These are phyloP conservation scores for Micronycteris hirsuta DNA, from an alignment of 2,113 vertebrate species.

Conservation along the genomic window DNA sequence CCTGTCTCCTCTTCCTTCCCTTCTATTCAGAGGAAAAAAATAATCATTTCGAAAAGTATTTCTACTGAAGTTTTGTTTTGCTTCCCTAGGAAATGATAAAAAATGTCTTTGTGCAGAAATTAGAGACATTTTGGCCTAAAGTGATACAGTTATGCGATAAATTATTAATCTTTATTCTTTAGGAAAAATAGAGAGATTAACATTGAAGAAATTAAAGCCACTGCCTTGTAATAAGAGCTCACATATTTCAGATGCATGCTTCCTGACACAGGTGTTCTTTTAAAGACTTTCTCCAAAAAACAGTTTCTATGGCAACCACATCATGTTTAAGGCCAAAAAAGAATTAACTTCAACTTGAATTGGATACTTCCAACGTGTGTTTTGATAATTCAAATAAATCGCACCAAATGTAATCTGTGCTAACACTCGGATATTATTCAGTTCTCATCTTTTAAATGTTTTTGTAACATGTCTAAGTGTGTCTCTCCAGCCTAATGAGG, in stretches of 20 bases:
- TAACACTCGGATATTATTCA: background rate
- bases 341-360: conserved; percentile 13
- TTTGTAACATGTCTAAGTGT: background rate
- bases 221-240: conserved; percentile 40
- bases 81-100: conserved; percentile 48
- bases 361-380: conserved; percentile 5
- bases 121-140: conserved; percentile 39
- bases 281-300: conserved; percentile 20
- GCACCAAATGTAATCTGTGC: background rate
- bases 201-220: conserved; percentile 25
- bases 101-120: conserved; percentile 48
- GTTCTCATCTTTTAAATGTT: background rate
- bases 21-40: background rate
- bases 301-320: conserved; percentile 70
- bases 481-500: background rate
- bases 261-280: conserved; percentile 68
- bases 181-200: conserved; percentile 50
- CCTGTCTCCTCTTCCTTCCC: background rate
- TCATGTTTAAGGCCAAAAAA: conserved; percentile 49
- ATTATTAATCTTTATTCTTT: conserved; percentile 55
- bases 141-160: conserved; percentile 26
- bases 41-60: background rate
- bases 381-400: background rate
- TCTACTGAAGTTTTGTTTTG: background rate
- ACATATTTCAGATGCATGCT: conserved; percentile 14